Evolutionary conservation across 1,140 invertebrate genomes (phyloP).

Genomic region (Sycophaga agraensis): DNA sequence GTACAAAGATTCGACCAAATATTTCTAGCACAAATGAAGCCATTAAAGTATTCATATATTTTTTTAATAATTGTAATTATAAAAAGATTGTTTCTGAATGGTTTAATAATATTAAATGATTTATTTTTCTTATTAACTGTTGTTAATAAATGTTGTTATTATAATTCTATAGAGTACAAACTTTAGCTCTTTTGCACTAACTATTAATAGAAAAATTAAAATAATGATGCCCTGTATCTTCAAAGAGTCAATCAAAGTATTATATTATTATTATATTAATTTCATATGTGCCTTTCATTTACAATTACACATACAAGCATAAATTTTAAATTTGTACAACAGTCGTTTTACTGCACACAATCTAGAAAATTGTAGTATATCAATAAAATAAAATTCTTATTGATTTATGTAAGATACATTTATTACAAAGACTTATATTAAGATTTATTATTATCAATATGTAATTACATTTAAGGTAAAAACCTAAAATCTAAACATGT

Average conservation of each 20-base stretch:
- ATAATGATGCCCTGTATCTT: slow-evolving; percentile 17
- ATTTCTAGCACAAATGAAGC: background rate
- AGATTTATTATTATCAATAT: background rate
- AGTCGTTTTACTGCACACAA: slow-evolving; percentile 9
- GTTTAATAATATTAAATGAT: background rate
- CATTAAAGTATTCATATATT: slow-evolving; percentile 1
- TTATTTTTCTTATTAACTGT: slow-evolving; percentile 24
- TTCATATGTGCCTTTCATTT: slow-evolving; percentile 12
- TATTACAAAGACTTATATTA: slow-evolving; percentile 7
- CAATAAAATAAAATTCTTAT: slow-evolving; percentile 8
- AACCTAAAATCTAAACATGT: slow-evolving; percentile 17
- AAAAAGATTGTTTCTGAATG: background rate
- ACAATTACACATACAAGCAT: slow-evolving; percentile 19
- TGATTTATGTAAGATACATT: slow-evolving; percentile 1
- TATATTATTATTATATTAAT: background rate
- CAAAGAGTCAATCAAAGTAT: background rate
- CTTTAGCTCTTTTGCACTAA: slow-evolving; percentile 1
- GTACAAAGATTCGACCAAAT: slow-evolving; percentile 11
- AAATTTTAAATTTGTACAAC: background rate
- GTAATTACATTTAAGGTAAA: slow-evolving; percentile 23
- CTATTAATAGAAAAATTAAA: slow-evolving; percentile 17
- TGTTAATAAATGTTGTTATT: slow-evolving; percentile 19
- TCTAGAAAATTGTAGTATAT: slow-evolving; percentile 6
- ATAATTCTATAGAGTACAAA: slow-evolving; percentile 22
- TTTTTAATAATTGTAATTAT: background rate